Percentiles rank a stretch among this genome's conserved stretches.
Evolutionary conservation across 1,140 invertebrate species (phyloP).

Genomic region (Caenorhabditis brenneri): DNA sequence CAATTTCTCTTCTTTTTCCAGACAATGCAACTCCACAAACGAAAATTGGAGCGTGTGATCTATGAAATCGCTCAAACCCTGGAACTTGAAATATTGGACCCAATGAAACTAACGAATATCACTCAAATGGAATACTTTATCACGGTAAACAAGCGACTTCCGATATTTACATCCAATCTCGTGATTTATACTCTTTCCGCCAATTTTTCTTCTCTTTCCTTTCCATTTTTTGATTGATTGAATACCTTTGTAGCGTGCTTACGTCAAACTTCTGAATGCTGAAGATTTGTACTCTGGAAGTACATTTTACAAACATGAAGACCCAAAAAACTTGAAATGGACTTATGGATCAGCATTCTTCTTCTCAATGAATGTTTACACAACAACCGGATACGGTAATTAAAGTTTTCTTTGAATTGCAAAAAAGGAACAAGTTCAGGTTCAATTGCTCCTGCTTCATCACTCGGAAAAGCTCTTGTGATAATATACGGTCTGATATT

Average conservation of each 20-base stretch:
- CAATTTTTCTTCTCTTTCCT: neutral
- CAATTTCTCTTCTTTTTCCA: neutral
- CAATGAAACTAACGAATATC: conserved; percentile 33
- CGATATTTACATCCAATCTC: neutral
- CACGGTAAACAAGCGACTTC: conserved; percentile 33
- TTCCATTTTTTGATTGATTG: conserved; percentile 22
- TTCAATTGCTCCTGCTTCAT: conserved; percentile 33
- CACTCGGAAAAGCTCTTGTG: conserved; percentile 23
- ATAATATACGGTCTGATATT: conserved; percentile 36
- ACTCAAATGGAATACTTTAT: conserved; percentile 38
- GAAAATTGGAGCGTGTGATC: neutral
- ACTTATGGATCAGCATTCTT: conserved; percentile 41
- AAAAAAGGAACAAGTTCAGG: conserved; percentile 4
- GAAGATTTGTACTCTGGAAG: conserved; percentile 41
- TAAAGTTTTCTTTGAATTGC: neutral
- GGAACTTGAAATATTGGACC: conserved; percentile 16
- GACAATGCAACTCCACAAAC: conserved; percentile 36
- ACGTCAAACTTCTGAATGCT: conserved; percentile 30
- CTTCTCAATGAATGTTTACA: conserved; percentile 46
- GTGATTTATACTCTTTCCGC: conserved; percentile 8
- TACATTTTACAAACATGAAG: conserved; percentile 46
- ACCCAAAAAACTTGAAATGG: conserved; percentile 40
- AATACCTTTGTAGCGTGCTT: conserved; percentile 39
- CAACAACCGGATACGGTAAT: conserved; percentile 39
- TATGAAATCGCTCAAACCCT: conserved; percentile 34